These are phyloP conservation scores for Theristus sp. DNA, from an alignment of 2,888 invertebrate species.

Conservation along the genomic window DNA sequence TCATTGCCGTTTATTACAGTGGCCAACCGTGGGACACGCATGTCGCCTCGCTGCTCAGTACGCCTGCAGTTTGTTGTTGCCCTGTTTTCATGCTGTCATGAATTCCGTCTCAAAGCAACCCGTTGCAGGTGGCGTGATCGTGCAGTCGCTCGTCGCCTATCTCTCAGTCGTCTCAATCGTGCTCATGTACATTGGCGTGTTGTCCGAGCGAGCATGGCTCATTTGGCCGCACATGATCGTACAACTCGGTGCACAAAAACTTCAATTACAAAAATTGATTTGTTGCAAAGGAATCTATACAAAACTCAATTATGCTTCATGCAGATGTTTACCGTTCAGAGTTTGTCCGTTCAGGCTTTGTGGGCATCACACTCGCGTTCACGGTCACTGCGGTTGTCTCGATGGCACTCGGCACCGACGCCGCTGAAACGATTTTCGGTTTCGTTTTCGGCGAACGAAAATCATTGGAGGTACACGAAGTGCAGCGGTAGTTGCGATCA, in stretches of 20 bases:
- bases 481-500: too few relatives aligned
- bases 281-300: not conserved
- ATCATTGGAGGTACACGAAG: too few relatives aligned
- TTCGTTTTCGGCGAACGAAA: not conserved
- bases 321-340: too few relatives aligned
- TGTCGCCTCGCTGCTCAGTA: not conserved
- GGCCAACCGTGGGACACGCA: not conserved
- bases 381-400: conserved; percentile 3
- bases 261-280: not conserved
- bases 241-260: not conserved
- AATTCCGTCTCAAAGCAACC: too few relatives aligned
- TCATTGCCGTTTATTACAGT: not conserved
- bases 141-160: too few relatives aligned
- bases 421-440: conserved; percentile 4
- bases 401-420: conserved; percentile 2
- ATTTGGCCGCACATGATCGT: conserved; percentile 6
- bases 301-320: not conserved
- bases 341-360: too few relatives aligned
- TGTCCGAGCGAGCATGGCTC: not conserved
- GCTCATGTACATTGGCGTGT: not conserved
- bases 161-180: too few relatives aligned
- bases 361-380: not conserved
- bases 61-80: not conserved
- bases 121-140: too few relatives aligned
- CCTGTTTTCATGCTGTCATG: too few relatives aligned